Percentiles rank a stretch among this genome's conserved stretches.
phyloP scores from a whole-genome alignment of 1,140 invertebrate genomes.

The Piezodorus guildinii region DNA sequence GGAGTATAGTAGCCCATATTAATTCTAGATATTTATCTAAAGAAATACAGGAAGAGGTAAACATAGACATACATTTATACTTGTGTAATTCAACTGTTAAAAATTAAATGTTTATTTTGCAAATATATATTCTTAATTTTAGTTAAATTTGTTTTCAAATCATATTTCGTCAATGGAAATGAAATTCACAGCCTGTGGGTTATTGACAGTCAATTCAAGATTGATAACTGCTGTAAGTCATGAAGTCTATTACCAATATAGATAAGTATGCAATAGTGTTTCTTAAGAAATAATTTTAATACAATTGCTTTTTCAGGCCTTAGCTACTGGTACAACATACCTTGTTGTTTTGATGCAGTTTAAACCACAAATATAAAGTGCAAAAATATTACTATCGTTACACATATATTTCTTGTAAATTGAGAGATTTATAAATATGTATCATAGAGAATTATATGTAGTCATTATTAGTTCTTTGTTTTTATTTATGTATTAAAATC shows the following conservation, averaged over 20 bases:
- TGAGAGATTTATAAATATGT: too few relatives aligned
- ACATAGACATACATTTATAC: too few relatives aligned
- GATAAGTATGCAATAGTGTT: background rate
- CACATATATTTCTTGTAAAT: too few relatives aligned
- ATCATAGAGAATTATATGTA: too few relatives aligned
- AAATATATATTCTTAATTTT: background rate
- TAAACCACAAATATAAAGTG: background rate
- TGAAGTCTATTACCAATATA: background rate
- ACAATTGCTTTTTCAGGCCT: constrained; percentile 14
- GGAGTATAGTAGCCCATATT: too few relatives aligned
- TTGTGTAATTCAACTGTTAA: too few relatives aligned
- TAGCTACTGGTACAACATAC: constrained; percentile 13
- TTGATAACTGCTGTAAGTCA: constrained; percentile 16
- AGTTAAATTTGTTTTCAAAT: constrained; percentile 12
- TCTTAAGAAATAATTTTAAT: background rate
- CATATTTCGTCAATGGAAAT: constrained; percentile 3
- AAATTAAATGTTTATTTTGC: background rate
- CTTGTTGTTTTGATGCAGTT: constrained; percentile 19
- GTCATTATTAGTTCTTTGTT: too few relatives aligned
- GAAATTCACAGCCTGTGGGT: constrained; percentile 14
- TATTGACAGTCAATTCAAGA: constrained; percentile 8
- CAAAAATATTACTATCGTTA: background rate
- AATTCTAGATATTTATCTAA: too few relatives aligned
- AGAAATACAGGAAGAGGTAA: too few relatives aligned
- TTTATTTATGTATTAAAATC: too few relatives aligned